Evolutionary conservation across 2,797 vertebrate species (phyloP), one percentile per base, ranked within the genome.

Genomic region (Rhodeus uyekii): DNA sequence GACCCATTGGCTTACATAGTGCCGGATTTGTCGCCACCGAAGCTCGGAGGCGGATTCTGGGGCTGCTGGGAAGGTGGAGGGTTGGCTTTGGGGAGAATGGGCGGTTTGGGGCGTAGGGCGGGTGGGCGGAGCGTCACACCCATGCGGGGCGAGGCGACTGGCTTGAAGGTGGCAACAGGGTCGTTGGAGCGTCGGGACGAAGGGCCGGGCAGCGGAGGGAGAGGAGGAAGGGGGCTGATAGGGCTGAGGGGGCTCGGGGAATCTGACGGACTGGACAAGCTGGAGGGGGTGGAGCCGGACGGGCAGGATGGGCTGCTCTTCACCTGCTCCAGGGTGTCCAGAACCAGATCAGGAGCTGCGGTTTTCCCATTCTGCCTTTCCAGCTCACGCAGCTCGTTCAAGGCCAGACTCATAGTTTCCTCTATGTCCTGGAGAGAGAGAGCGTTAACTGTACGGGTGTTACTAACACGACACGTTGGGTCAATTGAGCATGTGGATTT

Each of bases 261-360:
- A 86, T 97, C 92, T 0, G 91, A 97, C 0, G 97, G 96, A 89
- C 97, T 96, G 1, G 96, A 88, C n/a, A 88, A 94, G 3, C 95
- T 96, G 42, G 97, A 96, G 6, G 95, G 96, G 0, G 96, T 96
- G 73, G 96, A 96, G 76, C 94, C 87, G 38, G 94, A 93, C 0
- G 93, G 90, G 27, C 91, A 72, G 67, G 90, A 89, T 0, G 93
- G 90, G 36, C 92, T 92, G 82, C 93, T 95, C 82, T 99, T 99
- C 90, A 98, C 91, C 90, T 98, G 97, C 75, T 99, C 98, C 92
- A 99, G 91, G 18, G 98, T 98, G 91, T 99, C 98, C 90, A 99
- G 91, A 24, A 99, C 98, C 16, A 99, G 96, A 2, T 99, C 98
- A 0, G 98, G 98, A 2, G 94, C 93, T 0, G 93, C 93, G 0